Conservation (phyloP, 2,113 vertebrate species). For the Terrapene triunguis region DNA sequence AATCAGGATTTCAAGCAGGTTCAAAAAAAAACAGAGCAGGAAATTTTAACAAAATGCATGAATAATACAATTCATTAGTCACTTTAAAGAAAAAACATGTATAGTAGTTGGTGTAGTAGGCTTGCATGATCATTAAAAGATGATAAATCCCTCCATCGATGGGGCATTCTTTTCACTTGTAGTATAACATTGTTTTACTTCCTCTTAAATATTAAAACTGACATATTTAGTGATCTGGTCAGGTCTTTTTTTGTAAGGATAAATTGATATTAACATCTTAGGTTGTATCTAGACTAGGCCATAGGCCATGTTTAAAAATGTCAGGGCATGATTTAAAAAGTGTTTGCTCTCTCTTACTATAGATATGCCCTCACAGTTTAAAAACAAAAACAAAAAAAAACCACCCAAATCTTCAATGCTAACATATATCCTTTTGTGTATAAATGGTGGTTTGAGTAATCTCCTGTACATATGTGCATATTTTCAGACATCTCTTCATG, state of each 20-base stretch:
- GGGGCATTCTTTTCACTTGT: rapidly evolving
- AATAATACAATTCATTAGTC: neutral
- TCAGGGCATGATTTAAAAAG: neutral
- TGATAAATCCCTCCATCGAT: rapidly evolving
- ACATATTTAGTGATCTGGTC: neutral
- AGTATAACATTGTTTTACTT: neutral
- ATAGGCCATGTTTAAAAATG: neutral
- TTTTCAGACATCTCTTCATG: neutral
- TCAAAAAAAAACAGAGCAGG: neutral
- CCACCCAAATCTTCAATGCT: neutral
- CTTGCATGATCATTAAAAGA: neutral
- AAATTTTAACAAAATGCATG: neutral
- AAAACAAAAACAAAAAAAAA: neutral
- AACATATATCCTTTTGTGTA: neutral
- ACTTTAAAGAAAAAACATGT: neutral
- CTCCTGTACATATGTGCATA: neutral
- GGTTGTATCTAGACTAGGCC: neutral
- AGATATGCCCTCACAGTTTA: neutral
- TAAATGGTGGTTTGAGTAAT: neutral
- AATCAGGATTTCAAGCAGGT: neutral
- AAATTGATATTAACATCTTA: neutral
- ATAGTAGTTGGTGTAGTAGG: neutral
- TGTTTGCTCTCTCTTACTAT: rapidly evolving
- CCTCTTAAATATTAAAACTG: rapidly evolving
- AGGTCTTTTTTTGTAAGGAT: neutral